Percentiles rank a stretch among this genome's conserved stretches.
Conservation (phyloP, 2,113 vertebrate species). For the Platichthys flesus region DNA sequence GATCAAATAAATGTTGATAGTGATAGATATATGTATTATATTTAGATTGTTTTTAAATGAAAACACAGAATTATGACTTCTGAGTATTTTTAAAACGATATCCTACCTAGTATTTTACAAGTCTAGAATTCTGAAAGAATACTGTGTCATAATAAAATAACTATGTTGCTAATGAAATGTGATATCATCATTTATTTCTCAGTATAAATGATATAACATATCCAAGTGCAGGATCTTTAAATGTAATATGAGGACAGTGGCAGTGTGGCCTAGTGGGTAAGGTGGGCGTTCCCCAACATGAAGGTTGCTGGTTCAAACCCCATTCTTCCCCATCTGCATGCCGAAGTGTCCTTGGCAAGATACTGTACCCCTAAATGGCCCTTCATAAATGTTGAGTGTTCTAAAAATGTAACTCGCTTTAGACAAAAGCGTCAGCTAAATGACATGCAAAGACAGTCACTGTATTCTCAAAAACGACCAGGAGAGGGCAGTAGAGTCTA, state of each 20-base stretch:
- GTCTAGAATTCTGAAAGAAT: background rate
- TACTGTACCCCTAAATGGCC: too few relatives aligned
- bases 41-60: background rate
- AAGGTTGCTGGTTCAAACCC: too few relatives aligned
- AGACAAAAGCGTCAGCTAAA: too few relatives aligned
- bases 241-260: background rate
- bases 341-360: too few relatives aligned
- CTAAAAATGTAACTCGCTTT: too few relatives aligned
- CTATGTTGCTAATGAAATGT: background rate
- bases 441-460: too few relatives aligned
- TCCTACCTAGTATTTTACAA: too few relatives aligned
- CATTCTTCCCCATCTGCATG: too few relatives aligned
- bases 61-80: background rate
- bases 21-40: background rate
- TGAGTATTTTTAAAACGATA: background rate
- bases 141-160: background rate
- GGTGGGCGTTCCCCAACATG: too few relatives aligned
- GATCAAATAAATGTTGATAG: background rate
- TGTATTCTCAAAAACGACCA: conserved; percentile 55
- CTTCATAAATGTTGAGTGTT: too few relatives aligned
- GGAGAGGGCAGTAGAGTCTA: conserved; percentile 58
- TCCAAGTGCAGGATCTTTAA: background rate
- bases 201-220: background rate
- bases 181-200: background rate
- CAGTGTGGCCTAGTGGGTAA: too few relatives aligned